Base-by-base conservation (phyloP, 2,113 vertebrate species). In the Benitochromis conjunctus region DNA sequence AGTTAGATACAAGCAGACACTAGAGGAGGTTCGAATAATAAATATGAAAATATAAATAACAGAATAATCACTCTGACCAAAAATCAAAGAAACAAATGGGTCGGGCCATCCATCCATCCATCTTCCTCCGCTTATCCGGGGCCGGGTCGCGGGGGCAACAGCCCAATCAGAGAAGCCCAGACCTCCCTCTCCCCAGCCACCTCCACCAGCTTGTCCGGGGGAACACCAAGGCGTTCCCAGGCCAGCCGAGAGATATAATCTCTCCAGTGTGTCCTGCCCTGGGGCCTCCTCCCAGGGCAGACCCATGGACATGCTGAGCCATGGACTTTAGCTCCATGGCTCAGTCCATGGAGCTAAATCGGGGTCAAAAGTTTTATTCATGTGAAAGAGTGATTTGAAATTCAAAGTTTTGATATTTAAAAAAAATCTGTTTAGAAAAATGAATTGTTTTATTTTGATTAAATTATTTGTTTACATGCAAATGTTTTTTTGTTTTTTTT, bases 361-460 rank as follows among this genome's bases (percentile, higher is more conserved):
- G 0, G 19, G 51, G 51, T n/a, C 9, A 9, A n/a, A 53, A 53
- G 51, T 10, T 53, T n/a, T n/a, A n/a, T 9, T 53, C 51, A 10
- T 53, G 19, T 53, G 18, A 53, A 53, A 51, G 19, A 51, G 1
- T 19, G 18, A 51, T 19, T 51, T 51, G 18, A 51, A 19, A 51
- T 53, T 53, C 4, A 9, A 53, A 53, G 51, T 53, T 53, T 53
- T 53, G 9, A 53, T n/a, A 10, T 54, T 54, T 54, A n/a, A n/a
- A 54, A 10, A n/a, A 10, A 54, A n/a, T 54, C 19, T 54, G 9
- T 54, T 53, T 3, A 10, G 19, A 53, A 53, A 53, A 10, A 10
- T 53, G 0, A 10, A n/a, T n/a, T n/a, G n/a, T n/a, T 10, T 54
- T 54, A 54, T 54, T 54, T 54, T 54, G 1, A 3, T 54, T 5